Conservation (phyloP, 2,888 invertebrate species). For the Coleophora deauratella region DNA sequence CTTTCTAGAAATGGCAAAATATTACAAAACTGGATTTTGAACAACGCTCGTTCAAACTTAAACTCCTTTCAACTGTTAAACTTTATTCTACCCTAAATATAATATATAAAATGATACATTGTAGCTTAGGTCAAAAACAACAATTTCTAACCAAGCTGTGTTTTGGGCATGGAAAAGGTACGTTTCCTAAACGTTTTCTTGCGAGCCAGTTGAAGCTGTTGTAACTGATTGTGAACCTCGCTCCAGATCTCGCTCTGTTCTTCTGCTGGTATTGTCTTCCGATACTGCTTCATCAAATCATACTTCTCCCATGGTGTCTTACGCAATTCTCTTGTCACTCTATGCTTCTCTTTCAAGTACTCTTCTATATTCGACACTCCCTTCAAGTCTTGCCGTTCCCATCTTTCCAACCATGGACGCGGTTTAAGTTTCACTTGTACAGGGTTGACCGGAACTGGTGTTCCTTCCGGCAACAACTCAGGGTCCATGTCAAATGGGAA, state of each 20-base stretch:
- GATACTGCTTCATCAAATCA: slow-evolving; percentile 95
- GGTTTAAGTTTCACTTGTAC: slow-evolving; percentile 82
- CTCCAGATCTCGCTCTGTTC: slow-evolving; percentile 90
- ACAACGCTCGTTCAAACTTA: too few relatives aligned
- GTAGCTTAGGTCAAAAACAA: too few relatives aligned
- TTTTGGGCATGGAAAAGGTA: slow-evolving; percentile 43
- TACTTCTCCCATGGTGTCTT: slow-evolving; percentile 89
- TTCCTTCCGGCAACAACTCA: slow-evolving; percentile 84
- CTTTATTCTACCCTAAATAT: too few relatives aligned
- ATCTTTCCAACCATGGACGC: slow-evolving; percentile 92
- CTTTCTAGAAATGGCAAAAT: too few relatives aligned
- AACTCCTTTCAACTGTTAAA: too few relatives aligned
- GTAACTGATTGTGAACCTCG: slow-evolving; percentile 85
- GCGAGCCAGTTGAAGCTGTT: slow-evolving; percentile 79
- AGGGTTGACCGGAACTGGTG: slow-evolving; percentile 85
- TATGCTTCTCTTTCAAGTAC: slow-evolving; percentile 66
- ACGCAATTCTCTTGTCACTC: slow-evolving; percentile 67
- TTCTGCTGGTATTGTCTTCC: slow-evolving; percentile 88
- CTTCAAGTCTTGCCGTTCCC: slow-evolving; percentile 86
- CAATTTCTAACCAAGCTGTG: slow-evolving; percentile 43
- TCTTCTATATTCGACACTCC: slow-evolving; percentile 80
- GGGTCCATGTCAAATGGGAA: slow-evolving; percentile 94
- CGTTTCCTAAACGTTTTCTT: slow-evolving; percentile 58
- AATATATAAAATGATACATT: too few relatives aligned
- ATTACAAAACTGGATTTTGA: too few relatives aligned